Evolutionary conservation across 2,797 vertebrate genomes (phyloP), one percentile per base, ranked within the genome.

Genomic region (Phrynocephalus forsythii): DNA sequence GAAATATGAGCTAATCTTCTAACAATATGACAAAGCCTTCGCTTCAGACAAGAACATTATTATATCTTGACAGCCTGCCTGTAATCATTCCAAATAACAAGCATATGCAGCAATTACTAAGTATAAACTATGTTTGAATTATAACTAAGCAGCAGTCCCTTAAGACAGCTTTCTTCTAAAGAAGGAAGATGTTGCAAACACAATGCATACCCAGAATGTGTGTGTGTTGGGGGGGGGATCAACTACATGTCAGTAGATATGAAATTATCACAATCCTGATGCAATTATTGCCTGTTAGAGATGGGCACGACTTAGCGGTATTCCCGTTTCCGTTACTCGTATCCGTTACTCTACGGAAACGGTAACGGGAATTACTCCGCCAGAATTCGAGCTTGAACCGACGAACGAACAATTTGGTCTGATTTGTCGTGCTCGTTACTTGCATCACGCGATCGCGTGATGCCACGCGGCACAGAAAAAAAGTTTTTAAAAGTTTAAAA

Each of bases 241-340:
- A 48, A 50, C 9, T 18, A 82, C 73, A n/a, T 0, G 30, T 48
- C 75, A 79, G 75, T 33, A 75, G 86, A 91, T 90, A 90, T 16
- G 33, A 66, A 50, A 87, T 88, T 85, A 91, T 85, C 80, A 88
- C 86, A 88, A 79, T 87, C 75, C 72, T 78, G 76, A 71, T 38
- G 33, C 82, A 92, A 83, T 92, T 94, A 91, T 90, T 76, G 84
- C 86, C 11, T 88, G 91, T 92, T 88, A n/a, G n/a, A n/a, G n/a
- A n/a, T n/a, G n/a, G n/a, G n/a, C n/a, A n/a, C n/a, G n/a, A n/a
- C n/a, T n/a, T n/a, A n/a, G n/a, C n/a, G n/a, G n/a, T n/a, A n/a
- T n/a, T n/a, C n/a, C n/a, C n/a, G n/a, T n/a, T n/a, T n/a, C n/a
- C n/a, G n/a, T n/a, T n/a, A n/a, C n/a, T n/a, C n/a, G n/a, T n/a